Evolutionary conservation across 37 sponge, comb jelly and placozoan genomes (phyloP), one percentile per base, ranked within the genome.

Genomic region (Oscarella lobularis): DNA sequence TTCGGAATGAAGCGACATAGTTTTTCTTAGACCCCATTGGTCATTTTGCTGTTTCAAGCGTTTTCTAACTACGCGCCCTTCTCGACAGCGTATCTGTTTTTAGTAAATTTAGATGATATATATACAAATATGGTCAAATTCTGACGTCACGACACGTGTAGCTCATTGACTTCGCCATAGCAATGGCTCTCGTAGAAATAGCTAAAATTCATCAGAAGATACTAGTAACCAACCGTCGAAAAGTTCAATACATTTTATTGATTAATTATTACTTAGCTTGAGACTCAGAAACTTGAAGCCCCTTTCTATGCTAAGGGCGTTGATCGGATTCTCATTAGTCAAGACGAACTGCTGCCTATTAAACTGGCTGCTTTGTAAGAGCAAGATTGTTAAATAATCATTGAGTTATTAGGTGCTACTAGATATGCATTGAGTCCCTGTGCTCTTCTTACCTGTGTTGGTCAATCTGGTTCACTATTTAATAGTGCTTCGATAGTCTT

Each of bases 341-440:
- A 75, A 31, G 84, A 91, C 41, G 36, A 27, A 35, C 66, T 70
- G 0, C 35, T 91, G 3, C 88, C 82, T 5, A 5, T 73, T 32
- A 75, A 84, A 74, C 75, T 82, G 66, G 88, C 80, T 5, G 20
- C 67, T 2, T 71, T 78, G 92, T 91, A 67, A 75, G 92, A n/a
- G n/a, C n/a, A n/a, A n/a, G n/a, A n/a, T n/a, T n/a, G n/a, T n/a
- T n/a, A n/a, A n/a, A n/a, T n/a, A n/a, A n/a, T n/a, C n/a, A n/a
- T n/a, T n/a, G n/a, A n/a, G n/a, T n/a, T n/a, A n/a, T n/a, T n/a
- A n/a, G n/a, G n/a, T 0, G 40, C 70, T 9, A 55, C n/a, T 54
- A 92, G 93, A 41, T 92, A 92, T 72, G 67, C 85, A n/a, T 66
- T 92, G 39, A 85, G 88, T 39, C 93, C 93, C 3, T 88, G 76